Conservation (phyloP, 2,797 vertebrate genomes). For the Lutjanus campechanus region DNA sequence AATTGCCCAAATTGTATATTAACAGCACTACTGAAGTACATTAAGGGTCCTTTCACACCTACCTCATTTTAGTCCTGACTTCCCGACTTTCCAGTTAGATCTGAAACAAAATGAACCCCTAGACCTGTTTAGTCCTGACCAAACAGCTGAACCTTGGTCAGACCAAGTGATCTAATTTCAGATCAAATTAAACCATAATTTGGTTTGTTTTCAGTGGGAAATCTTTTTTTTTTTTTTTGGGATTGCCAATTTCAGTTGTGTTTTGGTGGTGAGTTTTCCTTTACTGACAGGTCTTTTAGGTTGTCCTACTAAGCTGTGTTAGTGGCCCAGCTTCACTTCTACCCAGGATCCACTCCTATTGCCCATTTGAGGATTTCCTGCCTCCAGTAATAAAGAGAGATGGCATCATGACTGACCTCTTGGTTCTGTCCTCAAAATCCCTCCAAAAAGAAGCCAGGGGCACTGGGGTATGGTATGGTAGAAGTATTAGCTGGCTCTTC, state of each 20-base stretch:
- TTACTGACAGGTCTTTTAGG: not conserved
- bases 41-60: too few species aligned
- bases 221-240: too few species aligned
- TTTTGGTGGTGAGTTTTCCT: not conserved
- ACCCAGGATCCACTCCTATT: not conserved
- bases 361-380: not conserved
- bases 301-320: not conserved
- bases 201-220: too few species aligned
- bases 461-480: not conserved
- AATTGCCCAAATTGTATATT: not conserved
- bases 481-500: not conserved
- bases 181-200: too few species aligned
- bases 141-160: too few species aligned
- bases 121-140: too few species aligned
- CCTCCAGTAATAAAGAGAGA: slow-evolving; percentile 6
- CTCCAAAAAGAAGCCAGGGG: not conserved
- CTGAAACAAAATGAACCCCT: too few species aligned
- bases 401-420: not conserved
- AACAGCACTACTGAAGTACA: not conserved
- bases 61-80: too few species aligned
- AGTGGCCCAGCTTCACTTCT: not conserved
- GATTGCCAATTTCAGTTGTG: not conserved
- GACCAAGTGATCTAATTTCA: too few species aligned
- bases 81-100: too few species aligned
- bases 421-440: slow-evolving; percentile 5